phyloP scores from a whole-genome alignment of 2,888 invertebrate species.

The Drosophila anceps region DNA sequence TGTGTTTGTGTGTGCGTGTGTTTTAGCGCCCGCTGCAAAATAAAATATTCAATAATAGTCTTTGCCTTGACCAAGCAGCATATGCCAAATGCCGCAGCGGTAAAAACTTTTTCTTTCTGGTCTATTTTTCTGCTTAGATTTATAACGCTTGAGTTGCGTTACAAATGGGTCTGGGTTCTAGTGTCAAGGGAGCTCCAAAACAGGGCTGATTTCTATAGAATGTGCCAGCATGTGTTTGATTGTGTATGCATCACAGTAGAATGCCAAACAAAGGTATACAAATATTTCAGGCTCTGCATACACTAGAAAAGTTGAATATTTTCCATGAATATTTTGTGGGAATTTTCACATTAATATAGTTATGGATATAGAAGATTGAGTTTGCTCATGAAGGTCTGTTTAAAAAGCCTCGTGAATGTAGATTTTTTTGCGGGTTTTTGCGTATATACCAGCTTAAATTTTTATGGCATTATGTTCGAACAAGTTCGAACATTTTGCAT shows the following conservation, averaged over 20 bases:
- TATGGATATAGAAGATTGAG: not conserved
- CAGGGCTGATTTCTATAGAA: not conserved
- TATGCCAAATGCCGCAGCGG: slow-evolving; percentile 66
- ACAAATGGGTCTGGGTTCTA: slow-evolving; percentile 5
- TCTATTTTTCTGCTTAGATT: slow-evolving; percentile 14
- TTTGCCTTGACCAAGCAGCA: slow-evolving; percentile 76
- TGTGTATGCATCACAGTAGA: not conserved
- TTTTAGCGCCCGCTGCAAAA: slow-evolving; percentile 44
- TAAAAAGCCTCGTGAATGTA: not conserved
- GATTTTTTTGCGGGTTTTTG: no score
- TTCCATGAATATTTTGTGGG: not conserved
- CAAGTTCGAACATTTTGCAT: no score
- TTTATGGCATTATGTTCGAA: no score
- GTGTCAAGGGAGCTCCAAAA: slow-evolving; percentile 5
- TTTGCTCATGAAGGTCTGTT: not conserved
- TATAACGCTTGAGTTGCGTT: slow-evolving; percentile 31
- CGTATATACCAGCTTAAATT: no score
- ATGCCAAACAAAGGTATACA: not conserved
- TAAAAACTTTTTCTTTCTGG: slow-evolving; percentile 27
- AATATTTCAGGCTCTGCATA: not conserved
- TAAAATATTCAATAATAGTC: slow-evolving; percentile 75
- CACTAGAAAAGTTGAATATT: not conserved
- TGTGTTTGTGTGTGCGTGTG: slow-evolving; percentile 6
- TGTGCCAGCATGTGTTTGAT: not conserved
- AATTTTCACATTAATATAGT: not conserved